Evolutionary conservation across 2,888 invertebrate genomes (phyloP).

Genomic region (Latrodectus elegans): DNA sequence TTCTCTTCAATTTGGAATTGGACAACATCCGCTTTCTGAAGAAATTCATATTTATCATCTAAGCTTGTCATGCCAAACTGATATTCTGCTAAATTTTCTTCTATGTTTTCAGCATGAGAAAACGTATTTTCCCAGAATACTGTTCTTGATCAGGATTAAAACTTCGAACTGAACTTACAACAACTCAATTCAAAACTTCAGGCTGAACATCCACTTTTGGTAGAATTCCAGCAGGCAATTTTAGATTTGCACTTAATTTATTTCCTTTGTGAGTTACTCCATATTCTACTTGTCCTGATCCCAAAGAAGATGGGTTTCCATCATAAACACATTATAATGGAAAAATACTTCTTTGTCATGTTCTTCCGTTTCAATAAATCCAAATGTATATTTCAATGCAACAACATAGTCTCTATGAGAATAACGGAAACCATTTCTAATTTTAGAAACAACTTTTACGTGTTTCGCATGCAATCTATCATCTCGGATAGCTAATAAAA

Average conservation of each 20-base stretch:
- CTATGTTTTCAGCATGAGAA: constrained; percentile 83
- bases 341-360: constrained; percentile 95
- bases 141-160: constrained; percentile 82
- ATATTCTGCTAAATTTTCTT: constrained; percentile 76
- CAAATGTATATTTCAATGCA: constrained; percentile 96
- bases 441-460: constrained; percentile 60
- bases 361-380: constrained; percentile 80
- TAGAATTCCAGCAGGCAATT: constrained; percentile 85
- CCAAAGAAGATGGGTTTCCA: constrained; percentile 87
- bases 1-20: constrained; percentile 84
- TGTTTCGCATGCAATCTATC: constrained; percentile 51
- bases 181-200: constrained; percentile 85
- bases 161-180: constrained; percentile 89
- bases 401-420: constrained; percentile 90
- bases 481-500: background rate
- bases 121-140: too few relatives aligned
- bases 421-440: constrained; percentile 7
- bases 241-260: constrained; percentile 91
- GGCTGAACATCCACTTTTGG: constrained; percentile 74
- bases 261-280: constrained; percentile 85
- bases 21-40: constrained; percentile 91
- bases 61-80: constrained; percentile 81
- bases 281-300: constrained; percentile 96
- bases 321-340: constrained; percentile 93
- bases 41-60: constrained; percentile 70